Percentiles rank a stretch among this genome's conserved stretches.
Evolutionary conservation across 2,888 invertebrate species (phyloP).

Genomic region (Drosophila ezoana): DNA sequence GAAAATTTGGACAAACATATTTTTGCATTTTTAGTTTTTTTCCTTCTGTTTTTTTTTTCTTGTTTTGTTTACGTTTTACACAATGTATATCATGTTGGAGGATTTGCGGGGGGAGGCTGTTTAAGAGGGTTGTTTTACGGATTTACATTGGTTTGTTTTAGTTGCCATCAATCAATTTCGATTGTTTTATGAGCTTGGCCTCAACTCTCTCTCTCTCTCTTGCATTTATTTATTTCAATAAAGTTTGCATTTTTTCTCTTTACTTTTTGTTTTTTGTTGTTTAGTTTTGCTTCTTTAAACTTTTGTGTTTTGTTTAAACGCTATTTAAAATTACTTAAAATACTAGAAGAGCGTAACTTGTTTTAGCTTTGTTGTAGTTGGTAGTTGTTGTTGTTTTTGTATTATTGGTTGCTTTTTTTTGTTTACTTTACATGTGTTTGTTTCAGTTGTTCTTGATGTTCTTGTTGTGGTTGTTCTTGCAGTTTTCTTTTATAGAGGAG

Average conservation of each 20-base stretch:
- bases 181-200: slow-evolving; percentile 42
- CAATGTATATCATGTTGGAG: slow-evolving; percentile 10
- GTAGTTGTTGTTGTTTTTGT: slow-evolving; percentile 45
- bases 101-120: slow-evolving; percentile 20
- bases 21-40: slow-evolving; percentile 17
- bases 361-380: slow-evolving; percentile 59
- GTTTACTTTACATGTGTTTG: slow-evolving; percentile 45
- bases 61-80: slow-evolving; percentile 33
- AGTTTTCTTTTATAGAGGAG: slow-evolving; percentile 4
- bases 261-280: slow-evolving; percentile 33
- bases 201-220: slow-evolving; percentile 32
- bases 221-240: slow-evolving; percentile 59
- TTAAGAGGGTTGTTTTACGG: slow-evolving; percentile 34
- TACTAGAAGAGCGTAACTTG: slow-evolving; percentile 78
- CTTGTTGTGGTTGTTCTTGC: slow-evolving; percentile 25
- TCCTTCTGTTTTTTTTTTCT: slow-evolving; percentile 11
- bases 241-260: slow-evolving; percentile 50
- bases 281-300: slow-evolving; percentile 46
- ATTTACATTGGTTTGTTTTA: slow-evolving; percentile 50
- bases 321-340: slow-evolving; percentile 79
- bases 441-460: slow-evolving; percentile 20
- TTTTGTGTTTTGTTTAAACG: slow-evolving; percentile 63
- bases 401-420: slow-evolving; percentile 38
- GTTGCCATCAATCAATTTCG: slow-evolving; percentile 25
- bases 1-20: slow-evolving; percentile 38